Evolutionary conservation across 2,888 invertebrate species (phyloP), one percentile per base, ranked within the genome.

Genomic region (Agrilus biguttatus): DNA sequence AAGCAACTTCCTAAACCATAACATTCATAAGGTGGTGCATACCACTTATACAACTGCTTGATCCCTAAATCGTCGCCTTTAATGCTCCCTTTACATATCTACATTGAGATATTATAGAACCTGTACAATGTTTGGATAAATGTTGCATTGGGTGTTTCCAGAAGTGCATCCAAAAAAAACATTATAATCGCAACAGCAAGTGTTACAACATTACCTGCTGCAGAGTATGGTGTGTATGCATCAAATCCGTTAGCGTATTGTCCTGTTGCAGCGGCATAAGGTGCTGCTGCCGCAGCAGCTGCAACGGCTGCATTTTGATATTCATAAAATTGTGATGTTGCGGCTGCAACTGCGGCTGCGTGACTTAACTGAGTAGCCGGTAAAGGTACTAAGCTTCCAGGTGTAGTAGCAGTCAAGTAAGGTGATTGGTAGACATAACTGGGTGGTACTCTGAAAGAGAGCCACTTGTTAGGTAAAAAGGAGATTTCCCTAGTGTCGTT

Each of bases 381-480:
- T 54, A 80, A 67, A 53, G 80, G 79, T 52, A 85, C 75, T 54
- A 81, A 63, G 42, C 83, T 80, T 14, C 78, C 78, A 14, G 75
- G 74, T 42, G 74, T 69, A 33, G 74, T 70, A 28, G 80, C 75
- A 40, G 77, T 72, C 66, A 79, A 65, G 61, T 79, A 79, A 7
- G 84, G 82, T 55, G 83, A 79, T 55, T 82, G 80, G 60, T 82
- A 79, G 65, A 85, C 74, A 66, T 86, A 86, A 52, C 84, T 78
- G 39, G 83, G 81, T 33, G 48, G 48, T 12, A 48, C 48, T 36
- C 48, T 48, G 48, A 13, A 48, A 48, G 39, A 42, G 35, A 36
- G 39, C 14, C 33, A 21, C 23, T 33, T 14, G 40, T 44, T 41
- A 32, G 32, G 36, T 8, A 39, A 42, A 41, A 32, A 28, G 34